Base-by-base conservation (phyloP, 2,113 vertebrate genomes). In the Physeter macrocephalus region DNA sequence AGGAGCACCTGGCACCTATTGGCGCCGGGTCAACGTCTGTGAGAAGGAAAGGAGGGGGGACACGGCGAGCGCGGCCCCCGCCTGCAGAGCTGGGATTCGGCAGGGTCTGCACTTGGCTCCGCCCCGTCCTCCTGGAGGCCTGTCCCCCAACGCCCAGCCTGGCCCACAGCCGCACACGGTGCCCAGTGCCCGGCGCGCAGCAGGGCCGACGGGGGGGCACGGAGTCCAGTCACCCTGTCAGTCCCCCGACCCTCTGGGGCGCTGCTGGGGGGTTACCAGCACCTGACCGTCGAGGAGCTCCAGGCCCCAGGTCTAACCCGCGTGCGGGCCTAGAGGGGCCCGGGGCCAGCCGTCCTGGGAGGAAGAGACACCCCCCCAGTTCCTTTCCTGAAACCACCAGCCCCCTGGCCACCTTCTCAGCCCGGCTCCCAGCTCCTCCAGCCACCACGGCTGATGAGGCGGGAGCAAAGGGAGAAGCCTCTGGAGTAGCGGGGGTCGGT, bases 1-100 rank as follows among this genome's bases (percentile, higher is more conserved):
- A 18, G 54, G 21, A 29, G 52, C 54, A 2, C 5, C 4, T 27
- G 10, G 49, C 29, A 61, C 3, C 5, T 3, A 29, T 1, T 8
- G 41, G 49, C 3, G 0, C 64, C 14, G 2, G 27, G n/a, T 1
- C 25, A 8, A 2, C 1, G 4, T 17, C 4, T 8, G 7, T 8
- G 17, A 31, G 14, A 3, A n/a, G n/a, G 5, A 3, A 5, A 4
- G 23, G 8, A n/a, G n/a, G 8, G 1, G 10, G 29, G 61, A 18
- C 27, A 9, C 1, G 15, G 31, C 23, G 77, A 20, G 0, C 2
- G 34, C 25, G 49, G 21, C 49, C 34, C 20, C 49, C 34, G 0
- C 6, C 72, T 25, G 41, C 2, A 46, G 41, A 75, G 72, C 27
- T 46, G 74, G 29, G 43, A 11, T 34, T 57, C 54, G 0, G 20